These are phyloP conservation scores for Hyles lineata DNA, from an alignment of 2,888 invertebrate genomes.

Conservation along the genomic window DNA sequence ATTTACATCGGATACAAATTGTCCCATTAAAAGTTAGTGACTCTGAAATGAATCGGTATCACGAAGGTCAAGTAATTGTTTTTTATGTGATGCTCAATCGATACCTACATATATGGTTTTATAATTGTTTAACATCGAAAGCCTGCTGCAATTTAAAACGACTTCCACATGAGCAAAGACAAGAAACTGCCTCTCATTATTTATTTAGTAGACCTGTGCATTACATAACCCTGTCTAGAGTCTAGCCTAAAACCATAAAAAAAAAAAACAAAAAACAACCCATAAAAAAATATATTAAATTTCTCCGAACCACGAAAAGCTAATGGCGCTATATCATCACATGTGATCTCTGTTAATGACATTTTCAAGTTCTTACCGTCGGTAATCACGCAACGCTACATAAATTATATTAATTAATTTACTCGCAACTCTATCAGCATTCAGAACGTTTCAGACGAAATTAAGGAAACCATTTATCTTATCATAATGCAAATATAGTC, in stretches of 20 bases:
- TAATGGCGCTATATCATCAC: neutral
- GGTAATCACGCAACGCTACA: neutral
- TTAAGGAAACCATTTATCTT: neutral
- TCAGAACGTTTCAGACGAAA: neutral
- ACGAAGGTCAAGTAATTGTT: no score
- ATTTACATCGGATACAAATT: no score
- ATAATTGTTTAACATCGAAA: no score
- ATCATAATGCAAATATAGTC: neutral
- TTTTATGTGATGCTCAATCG: no score
- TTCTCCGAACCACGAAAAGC: neutral
- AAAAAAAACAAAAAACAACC: no score
- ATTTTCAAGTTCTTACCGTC: neutral
- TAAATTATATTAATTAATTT: constrained; percentile 2
- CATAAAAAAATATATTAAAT: neutral
- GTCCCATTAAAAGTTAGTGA: no score
- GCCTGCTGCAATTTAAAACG: no score
- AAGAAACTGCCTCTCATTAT: neutral
- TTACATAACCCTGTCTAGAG: no score
- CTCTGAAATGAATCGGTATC: no score
- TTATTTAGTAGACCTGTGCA: neutral
- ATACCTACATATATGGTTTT: no score
- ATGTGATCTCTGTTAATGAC: neutral
- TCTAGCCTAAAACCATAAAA: constrained; percentile 4
- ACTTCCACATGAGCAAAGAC: no score
- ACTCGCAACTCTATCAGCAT: neutral